A percentile compares a stretch with the other conserved stretches of the same genome.
These are phyloP conservation scores for Philonicus albiceps DNA, from an alignment of 2,888 invertebrate genomes.

Conservation along the genomic window DNA sequence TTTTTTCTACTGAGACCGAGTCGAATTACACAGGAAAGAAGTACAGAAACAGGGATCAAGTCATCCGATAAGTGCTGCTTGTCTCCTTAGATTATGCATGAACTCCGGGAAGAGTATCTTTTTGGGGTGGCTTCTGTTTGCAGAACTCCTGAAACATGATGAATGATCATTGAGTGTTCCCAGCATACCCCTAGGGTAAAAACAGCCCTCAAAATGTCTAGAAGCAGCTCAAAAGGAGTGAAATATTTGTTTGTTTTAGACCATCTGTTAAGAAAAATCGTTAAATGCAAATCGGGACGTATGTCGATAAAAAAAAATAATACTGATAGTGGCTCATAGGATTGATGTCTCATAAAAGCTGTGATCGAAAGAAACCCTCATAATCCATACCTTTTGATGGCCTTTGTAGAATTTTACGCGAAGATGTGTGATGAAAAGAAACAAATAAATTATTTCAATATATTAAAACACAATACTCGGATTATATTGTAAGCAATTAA, in stretches of 20 bases:
- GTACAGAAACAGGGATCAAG: neutral
- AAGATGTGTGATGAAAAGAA: neutral
- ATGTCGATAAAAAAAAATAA: neutral
- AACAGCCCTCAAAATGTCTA: neutral
- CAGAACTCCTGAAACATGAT: conserved; percentile 21
- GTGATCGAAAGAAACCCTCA: neutral
- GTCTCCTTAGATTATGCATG: conserved; percentile 34
- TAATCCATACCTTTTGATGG: neutral
- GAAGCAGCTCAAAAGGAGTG: conserved; percentile 40
- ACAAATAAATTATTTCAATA: neutral
- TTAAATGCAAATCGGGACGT: conserved; percentile 36
- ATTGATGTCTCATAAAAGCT: conserved; percentile 8
- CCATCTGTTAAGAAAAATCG: conserved; percentile 47
- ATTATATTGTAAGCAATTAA: neutral
- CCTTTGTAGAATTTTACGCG: neutral
- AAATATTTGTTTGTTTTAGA: conserved; percentile 51
- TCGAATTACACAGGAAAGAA: conserved; percentile 41
- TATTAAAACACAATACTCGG: neutral
- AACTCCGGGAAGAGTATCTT: neutral
- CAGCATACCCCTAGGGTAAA: conserved; percentile 24
- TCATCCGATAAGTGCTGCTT: conserved; percentile 29
- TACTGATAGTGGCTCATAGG: neutral
- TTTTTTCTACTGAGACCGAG: neutral
- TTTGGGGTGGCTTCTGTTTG: conserved; percentile 17
- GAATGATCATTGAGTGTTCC: conserved; percentile 14